Evolutionary conservation across 2,797 vertebrate species (phyloP), one percentile per base, ranked within the genome.

Genomic region (Clarias pachynema): DNA sequence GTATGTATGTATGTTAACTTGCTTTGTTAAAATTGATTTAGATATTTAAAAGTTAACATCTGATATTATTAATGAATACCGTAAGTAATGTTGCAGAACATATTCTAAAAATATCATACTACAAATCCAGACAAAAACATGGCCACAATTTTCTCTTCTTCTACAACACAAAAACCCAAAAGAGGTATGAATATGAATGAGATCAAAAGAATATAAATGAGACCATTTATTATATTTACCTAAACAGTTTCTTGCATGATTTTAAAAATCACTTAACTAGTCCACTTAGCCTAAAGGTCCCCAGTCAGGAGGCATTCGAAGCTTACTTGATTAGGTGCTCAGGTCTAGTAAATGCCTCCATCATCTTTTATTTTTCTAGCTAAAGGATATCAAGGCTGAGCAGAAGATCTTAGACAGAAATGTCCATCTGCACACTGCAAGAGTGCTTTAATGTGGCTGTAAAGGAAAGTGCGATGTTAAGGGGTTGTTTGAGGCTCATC

Each of bases 181-280:
- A 77, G 85, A 85, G 37, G 53, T 53, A 84, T 88, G 77, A 88
- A 86, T 88, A 85, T 83, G 80, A 89, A 89, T 86, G 69, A 69
- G 59, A 66, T 8, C 40, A 44, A 8, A 44, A 44, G 77, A 88
- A 86, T 88, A 85, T 83, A 75, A 89, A 89, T 86, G 69, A 69
- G 59, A 60, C 40, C 40, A 85, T 86, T 86, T 70, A 87, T 86
- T 85, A 88, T 78, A 81, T 80, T 85, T 83, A 40, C 70, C 79
- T 68, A 59, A 89, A 57, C 37, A 31, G 44, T 66, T 81, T 81
- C 69, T 63, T 65, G 69, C 74, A 83, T 84, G 59, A 85, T 85
- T 73, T n/a, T 44, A 14, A 14, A 88, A 87, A 82, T 78, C 79
- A 79, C 57, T 79, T 79, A 79, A 40, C 85, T 85, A 65, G 24